These are phyloP conservation scores for Brachypteracias leptosomus DNA, from an alignment of 2,113 vertebrate species.

Conservation along the genomic window DNA sequence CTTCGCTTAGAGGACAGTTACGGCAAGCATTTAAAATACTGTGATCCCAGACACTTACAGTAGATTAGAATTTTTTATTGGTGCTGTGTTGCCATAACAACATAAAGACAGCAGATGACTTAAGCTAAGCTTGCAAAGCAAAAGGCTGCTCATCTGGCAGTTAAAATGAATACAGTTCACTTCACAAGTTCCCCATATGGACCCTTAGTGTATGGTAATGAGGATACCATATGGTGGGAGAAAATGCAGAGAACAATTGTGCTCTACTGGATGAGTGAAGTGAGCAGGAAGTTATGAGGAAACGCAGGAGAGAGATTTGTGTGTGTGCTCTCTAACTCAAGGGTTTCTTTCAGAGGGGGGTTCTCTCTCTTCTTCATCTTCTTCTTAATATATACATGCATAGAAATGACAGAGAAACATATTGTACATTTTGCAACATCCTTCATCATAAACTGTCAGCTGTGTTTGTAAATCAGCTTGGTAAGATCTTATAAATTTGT, in stretches of 20 bases:
- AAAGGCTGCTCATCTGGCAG: conserved; percentile 86
- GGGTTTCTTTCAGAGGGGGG: conserved; percentile 65
- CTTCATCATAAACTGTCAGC: conserved; percentile 80
- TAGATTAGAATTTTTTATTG: conserved; percentile 87
- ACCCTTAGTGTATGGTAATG: conserved; percentile 85
- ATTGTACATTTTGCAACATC: conserved; percentile 76
- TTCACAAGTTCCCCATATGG: conserved; percentile 87
- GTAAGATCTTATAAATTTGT: conserved; percentile 77
- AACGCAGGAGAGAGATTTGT: conserved; percentile 63
- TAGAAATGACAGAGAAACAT: conserved; percentile 74
- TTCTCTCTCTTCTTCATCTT: conserved; percentile 72
- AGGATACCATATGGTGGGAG: conserved; percentile 84
- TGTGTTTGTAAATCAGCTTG: conserved; percentile 80
- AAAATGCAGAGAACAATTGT: conserved; percentile 81
- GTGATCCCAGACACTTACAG: conserved; percentile 80
- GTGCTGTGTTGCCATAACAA: conserved; percentile 84
- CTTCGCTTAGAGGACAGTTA: conserved; percentile 74
- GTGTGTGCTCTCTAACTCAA: conserved; percentile 61
- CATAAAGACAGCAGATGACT: conserved; percentile 83
- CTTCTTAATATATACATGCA: conserved; percentile 68
- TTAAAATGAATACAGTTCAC: conserved; percentile 87
- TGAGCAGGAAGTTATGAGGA: conserved; percentile 65
- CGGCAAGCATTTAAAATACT: conserved; percentile 77
- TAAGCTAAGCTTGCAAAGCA: conserved; percentile 83
- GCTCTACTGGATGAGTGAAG: conserved; percentile 73